Evolutionary conservation across 2,888 invertebrate species (phyloP).

Genomic region (Drosophila nigritarsus): DNA sequence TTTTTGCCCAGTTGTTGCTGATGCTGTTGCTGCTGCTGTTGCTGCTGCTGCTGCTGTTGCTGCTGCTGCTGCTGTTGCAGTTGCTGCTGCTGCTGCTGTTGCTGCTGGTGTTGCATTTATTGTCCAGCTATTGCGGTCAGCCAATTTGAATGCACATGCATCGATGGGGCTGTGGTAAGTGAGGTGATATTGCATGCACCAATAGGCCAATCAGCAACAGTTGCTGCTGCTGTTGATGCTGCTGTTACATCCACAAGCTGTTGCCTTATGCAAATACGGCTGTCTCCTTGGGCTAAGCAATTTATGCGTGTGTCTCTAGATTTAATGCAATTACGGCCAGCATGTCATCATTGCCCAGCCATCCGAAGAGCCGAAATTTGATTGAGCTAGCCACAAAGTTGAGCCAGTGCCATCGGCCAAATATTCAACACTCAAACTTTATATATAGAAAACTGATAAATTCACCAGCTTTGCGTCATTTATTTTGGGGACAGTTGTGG

Average conservation of each 20-base stretch:
- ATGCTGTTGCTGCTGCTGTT: constrained; percentile 4
- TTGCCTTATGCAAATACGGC: constrained; percentile 11
- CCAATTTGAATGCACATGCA: constrained; percentile 38
- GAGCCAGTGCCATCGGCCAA: not conserved
- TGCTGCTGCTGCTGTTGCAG: not conserved
- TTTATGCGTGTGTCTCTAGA: constrained; percentile 25
- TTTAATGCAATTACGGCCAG: constrained; percentile 18
- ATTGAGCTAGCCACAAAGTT: not conserved
- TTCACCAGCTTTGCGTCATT: not conserved
- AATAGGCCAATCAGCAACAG: constrained; percentile 51
- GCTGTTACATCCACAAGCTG: constrained; percentile 22
- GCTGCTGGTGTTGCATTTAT: not conserved
- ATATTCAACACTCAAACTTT: not conserved
- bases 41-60: not conserved
- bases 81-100: not conserved
- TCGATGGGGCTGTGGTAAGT: constrained; percentile 3
- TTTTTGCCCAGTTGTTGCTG: constrained; percentile 29
- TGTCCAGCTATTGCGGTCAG: constrained; percentile 8
- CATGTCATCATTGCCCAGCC: not conserved
- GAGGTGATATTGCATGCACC: constrained; percentile 43
- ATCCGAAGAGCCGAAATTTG: not conserved
- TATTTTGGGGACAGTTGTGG: not conserved
- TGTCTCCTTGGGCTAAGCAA: constrained; percentile 1
- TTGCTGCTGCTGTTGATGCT: constrained; percentile 42
- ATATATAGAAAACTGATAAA: not conserved